These are phyloP conservation scores for Cheirogaleus medius DNA, from an alignment of 2,113 vertebrate species.

Conservation along the genomic window DNA sequence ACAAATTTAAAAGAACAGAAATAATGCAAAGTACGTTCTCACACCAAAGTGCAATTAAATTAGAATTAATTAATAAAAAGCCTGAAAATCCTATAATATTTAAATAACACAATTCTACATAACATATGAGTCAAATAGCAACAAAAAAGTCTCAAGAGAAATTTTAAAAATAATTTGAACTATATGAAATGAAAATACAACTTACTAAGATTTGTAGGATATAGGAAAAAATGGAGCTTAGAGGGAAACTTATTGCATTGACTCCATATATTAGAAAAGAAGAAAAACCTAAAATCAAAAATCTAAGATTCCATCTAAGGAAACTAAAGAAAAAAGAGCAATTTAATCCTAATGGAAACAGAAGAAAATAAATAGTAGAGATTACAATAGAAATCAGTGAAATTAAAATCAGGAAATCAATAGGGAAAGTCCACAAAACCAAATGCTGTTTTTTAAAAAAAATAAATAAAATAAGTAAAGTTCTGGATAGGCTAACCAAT, in stretches of 20 bases:
- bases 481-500: neutral
- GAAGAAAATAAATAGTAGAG: neutral
- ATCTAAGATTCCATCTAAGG: neutral
- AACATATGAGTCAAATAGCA: neutral
- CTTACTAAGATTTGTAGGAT: neutral
- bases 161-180: neutral
- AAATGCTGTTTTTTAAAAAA: neutral
- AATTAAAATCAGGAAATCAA: constrained; percentile 14
- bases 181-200: neutral
- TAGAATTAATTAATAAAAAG: neutral
- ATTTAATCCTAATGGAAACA: neutral
- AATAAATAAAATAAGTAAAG: neutral
- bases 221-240: neutral
- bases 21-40: neutral
- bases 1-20: neutral
- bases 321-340: neutral
- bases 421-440: neutral
- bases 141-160: neutral
- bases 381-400: neutral
- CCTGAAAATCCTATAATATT: neutral
- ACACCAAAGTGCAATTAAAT: neutral
- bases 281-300: neutral
- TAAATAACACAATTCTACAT: neutral
- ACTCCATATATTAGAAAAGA: neutral
- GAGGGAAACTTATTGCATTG: neutral